Evolutionary conservation across 2,888 invertebrate genomes (phyloP).

Genomic region (Magallana nippona): DNA sequence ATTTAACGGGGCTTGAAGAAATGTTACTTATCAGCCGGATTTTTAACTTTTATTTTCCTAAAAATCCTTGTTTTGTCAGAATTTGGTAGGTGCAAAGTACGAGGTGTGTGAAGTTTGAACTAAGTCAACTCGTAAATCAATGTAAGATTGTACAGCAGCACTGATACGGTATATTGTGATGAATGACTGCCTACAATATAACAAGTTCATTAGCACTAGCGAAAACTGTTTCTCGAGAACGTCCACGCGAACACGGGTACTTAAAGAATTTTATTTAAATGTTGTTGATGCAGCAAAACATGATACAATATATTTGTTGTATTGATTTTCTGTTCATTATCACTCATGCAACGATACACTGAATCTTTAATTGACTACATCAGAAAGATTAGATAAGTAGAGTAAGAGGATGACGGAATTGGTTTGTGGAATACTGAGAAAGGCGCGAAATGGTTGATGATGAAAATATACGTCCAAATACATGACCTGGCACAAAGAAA

Average conservation of each 20-base stretch:
- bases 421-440: no score
- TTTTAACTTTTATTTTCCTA: background rate
- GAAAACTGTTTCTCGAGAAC: background rate
- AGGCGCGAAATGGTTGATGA: background rate
- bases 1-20: no score
- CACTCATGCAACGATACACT: background rate
- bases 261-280: background rate
- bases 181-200: background rate
- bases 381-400: no score
- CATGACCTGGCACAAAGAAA: no score
- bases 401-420: no score
- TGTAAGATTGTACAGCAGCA: background rate
- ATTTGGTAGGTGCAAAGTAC: no score
- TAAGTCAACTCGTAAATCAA: background rate
- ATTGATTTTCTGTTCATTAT: background rate
- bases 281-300: background rate
- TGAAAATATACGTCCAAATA: background rate
- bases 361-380: no score
- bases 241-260: background rate
- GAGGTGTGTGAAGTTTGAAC: background rate
- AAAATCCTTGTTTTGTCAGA: background rate
- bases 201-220: slow-evolving; percentile 17
- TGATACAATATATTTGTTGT: background rate
- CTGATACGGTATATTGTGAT: background rate
- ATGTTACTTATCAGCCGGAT: background rate